Evolutionary conservation across 1,140 invertebrate genomes (phyloP), one percentile per base, ranked within the genome.

Genomic region (Zaprionus inermis): DNA sequence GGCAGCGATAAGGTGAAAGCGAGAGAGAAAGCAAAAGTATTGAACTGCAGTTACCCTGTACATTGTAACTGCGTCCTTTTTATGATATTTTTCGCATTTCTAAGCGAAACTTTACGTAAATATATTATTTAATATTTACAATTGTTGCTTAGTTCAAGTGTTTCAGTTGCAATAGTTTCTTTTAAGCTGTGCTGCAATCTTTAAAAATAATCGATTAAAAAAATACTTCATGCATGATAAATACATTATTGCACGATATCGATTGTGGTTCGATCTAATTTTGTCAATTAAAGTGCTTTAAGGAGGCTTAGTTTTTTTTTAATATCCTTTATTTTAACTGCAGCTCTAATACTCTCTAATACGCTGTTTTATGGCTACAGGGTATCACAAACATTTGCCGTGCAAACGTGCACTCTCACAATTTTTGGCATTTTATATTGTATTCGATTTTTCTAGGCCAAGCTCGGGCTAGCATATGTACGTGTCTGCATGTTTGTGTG

Each of bases 351-450:
- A 4, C 24, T 28, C 3, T 5, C 24, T 5, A 28, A 38, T 41
- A 41, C 7, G 30, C 14, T 51, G n/a, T 44, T 59, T 46, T 46
- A 44, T 32, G 22, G 54, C 41, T 41, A 51, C 12, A 71, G 67
- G 59, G 69, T 72, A 41, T 63, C 30, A 38, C 34, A 49, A 72
- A 72, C 38, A 69, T 67, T 69, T 65, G 36, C 41, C 51, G 68
- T 65, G 71, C 64, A 75, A 18, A 22, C 60, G 67, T 75, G 67
- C 55, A 44, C 54, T 75, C 56, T 38, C 28, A 54, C 64, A 77
- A 71, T 71, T 71, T 71, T 70, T 59, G 59, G 68, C 57, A 71
- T 75, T 75, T 75, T 71, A 71, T 64, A 65, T 69, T 63, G 54
- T 70, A 28, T 41, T 70, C 59, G 66, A 60, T 44, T 67, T 74